These are phyloP conservation scores for Escarpia spicata DNA, from an alignment of 2,888 invertebrate species.

Conservation along the genomic window DNA sequence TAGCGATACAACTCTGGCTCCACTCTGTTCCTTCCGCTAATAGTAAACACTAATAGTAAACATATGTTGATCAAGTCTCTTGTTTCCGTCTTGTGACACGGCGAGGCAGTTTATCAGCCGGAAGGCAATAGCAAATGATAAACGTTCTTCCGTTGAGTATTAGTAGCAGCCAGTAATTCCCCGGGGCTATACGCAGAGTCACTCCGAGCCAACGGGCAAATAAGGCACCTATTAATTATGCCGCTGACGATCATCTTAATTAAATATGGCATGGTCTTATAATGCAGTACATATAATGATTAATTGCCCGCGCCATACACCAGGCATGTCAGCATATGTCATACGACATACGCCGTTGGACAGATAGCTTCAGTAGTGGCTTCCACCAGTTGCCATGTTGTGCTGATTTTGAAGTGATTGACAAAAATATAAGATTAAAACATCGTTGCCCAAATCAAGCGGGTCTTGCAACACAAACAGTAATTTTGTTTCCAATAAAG, in stretches of 20 bases:
- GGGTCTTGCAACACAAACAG: background rate
- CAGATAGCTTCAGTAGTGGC: background rate
- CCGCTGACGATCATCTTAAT: background rate
- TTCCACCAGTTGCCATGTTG: background rate
- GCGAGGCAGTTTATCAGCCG: background rate
- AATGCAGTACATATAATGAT: background rate
- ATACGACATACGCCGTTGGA: background rate
- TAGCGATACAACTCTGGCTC: background rate
- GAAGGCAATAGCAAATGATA: background rate
- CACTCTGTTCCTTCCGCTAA: background rate
- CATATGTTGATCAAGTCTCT: constrained; percentile 8
- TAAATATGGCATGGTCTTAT: background rate
- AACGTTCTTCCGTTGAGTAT: background rate
- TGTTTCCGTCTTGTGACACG: background rate
- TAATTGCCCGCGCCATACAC: too few relatives aligned
- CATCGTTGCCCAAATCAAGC: background rate
- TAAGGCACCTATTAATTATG: background rate
- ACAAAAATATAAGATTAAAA: background rate
- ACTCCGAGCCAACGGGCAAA: background rate
- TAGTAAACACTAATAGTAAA: constrained; percentile 12
- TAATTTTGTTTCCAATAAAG: background rate
- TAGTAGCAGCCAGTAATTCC: background rate
- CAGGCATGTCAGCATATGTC: too few relatives aligned
- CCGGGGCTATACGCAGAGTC: background rate
- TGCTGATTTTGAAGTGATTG: background rate